These are phyloP conservation scores for Ganaspis sp. DNA, from an alignment of 1,140 invertebrate species.

Conservation along the genomic window DNA sequence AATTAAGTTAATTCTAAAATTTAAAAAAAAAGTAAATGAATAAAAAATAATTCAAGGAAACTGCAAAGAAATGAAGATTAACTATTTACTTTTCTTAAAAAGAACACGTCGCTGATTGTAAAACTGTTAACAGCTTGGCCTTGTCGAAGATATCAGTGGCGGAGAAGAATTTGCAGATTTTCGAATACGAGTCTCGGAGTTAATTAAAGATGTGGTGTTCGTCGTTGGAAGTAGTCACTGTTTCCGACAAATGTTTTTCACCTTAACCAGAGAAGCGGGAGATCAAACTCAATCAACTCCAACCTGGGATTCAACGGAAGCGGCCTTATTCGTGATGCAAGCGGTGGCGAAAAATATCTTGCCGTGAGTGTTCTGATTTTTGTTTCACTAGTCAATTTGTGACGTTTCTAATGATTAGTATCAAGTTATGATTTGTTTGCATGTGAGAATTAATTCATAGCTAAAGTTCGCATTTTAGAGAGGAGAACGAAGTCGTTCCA, in stretches of 20 bases:
- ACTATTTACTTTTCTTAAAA: neutral
- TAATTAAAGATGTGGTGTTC: conserved; percentile 98
- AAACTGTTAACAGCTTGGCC: conserved; percentile 80
- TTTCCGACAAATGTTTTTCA: conserved; percentile 93
- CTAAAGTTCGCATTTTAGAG: conserved; percentile 78
- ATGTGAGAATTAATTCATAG: conserved; percentile 1
- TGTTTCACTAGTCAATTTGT: too few species aligned
- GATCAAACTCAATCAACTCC: conserved; percentile 70
- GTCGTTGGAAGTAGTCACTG: conserved; percentile 94
- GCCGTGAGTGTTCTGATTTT: conserved; percentile 88
- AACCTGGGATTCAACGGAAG: conserved; percentile 95
- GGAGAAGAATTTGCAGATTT: conserved; percentile 85
- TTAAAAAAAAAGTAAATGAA: too few species aligned
- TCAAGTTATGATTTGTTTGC: conserved; percentile 8
- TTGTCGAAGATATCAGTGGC: conserved; percentile 86
- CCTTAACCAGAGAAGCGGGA: conserved; percentile 73
- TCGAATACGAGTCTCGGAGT: conserved; percentile 90
- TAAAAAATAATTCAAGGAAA: neutral
- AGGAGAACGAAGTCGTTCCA: conserved; percentile 93
- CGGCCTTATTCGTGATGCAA: conserved; percentile 97
- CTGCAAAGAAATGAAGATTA: too few species aligned
- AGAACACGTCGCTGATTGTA: neutral
- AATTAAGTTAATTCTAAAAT: too few species aligned
- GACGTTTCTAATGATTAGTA: conserved; percentile 31
- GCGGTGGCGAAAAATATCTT: conserved; percentile 96